Conservation (phyloP, 2,113 vertebrate species). For the Crotalus horridus region DNA sequence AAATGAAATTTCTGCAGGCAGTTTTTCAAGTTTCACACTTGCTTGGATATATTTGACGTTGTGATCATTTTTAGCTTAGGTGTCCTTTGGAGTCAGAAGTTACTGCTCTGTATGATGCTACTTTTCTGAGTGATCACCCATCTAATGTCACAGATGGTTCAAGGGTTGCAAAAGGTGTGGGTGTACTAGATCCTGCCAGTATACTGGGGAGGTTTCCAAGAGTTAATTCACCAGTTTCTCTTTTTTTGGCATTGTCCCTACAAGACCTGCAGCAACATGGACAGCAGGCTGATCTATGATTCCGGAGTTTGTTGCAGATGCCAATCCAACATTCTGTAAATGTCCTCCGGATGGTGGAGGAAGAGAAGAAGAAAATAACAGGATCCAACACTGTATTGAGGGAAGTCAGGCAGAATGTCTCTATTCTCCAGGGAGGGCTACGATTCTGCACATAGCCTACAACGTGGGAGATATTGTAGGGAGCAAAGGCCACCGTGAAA, state of each 20-base stretch:
- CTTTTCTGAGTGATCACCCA: not conserved
- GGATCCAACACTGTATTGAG: slow-evolving; percentile 86
- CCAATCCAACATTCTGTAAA: slow-evolving; percentile 34
- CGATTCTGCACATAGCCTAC: slow-evolving; percentile 66
- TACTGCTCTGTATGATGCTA: too few species aligned
- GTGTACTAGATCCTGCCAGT: not conserved
- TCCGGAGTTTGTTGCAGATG: not conserved
- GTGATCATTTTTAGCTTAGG: not conserved
- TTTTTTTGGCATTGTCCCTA: not conserved
- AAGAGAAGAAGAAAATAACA: slow-evolving; percentile 65
- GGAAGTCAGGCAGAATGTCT: slow-evolving; percentile 76
- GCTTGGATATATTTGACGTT: not conserved
- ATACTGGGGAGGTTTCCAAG: not conserved
- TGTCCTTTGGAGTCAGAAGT: not conserved
- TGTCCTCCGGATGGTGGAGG: slow-evolving; percentile 67
- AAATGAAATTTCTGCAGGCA: not conserved
- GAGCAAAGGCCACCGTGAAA: slow-evolving; percentile 70
- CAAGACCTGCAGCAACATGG: not conserved
- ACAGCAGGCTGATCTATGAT: not conserved
- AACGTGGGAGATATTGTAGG: slow-evolving; percentile 87
- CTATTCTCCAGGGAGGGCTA: slow-evolving; percentile 73
- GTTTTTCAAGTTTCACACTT: not conserved
- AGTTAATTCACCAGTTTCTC: not conserved
- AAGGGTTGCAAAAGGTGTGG: not conserved
- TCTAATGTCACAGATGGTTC: not conserved